Percentiles rank a stretch among this genome's conserved stretches.
Conservation (phyloP, 2,888 invertebrate genomes). For the Conops quadrifasciatus region DNA sequence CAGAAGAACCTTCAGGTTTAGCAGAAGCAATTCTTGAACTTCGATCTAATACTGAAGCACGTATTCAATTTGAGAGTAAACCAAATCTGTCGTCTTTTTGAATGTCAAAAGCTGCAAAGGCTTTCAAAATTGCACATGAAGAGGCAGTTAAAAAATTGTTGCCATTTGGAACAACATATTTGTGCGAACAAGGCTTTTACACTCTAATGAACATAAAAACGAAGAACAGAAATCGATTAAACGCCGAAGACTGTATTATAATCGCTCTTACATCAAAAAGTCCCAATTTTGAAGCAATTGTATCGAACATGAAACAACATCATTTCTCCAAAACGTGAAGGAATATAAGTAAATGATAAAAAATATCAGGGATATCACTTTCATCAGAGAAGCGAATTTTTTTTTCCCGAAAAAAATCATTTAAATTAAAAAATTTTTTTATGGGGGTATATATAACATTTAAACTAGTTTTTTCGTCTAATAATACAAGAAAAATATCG, state of each 20-base stretch:
- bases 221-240: conserved; percentile 8
- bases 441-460: not conserved
- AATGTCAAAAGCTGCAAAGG: conserved; percentile 48
- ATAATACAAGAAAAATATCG: not conserved
- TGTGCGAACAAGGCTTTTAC: conserved; percentile 40
- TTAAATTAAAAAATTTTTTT: conserved; percentile 4
- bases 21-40: conserved; percentile 31
- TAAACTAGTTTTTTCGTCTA: not conserved
- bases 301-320: conserved; percentile 10
- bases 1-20: conserved; percentile 28
- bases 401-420: not conserved
- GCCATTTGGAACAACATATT: conserved; percentile 39
- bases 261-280: conserved; percentile 7
- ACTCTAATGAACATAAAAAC: conserved; percentile 34
- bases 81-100: conserved; percentile 39
- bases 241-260: conserved; percentile 3
- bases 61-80: conserved; percentile 10
- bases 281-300: conserved; percentile 7
- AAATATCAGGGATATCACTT: too few relatives aligned
- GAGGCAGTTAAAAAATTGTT: conserved; percentile 39
- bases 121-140: conserved; percentile 48
- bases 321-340: too few relatives aligned
- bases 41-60: conserved; percentile 18
- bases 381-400: too few relatives aligned
- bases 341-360: too few relatives aligned